phyloP scores from a whole-genome alignment of 2,888 invertebrate species.

The Meiosimyza decipiens region DNA sequence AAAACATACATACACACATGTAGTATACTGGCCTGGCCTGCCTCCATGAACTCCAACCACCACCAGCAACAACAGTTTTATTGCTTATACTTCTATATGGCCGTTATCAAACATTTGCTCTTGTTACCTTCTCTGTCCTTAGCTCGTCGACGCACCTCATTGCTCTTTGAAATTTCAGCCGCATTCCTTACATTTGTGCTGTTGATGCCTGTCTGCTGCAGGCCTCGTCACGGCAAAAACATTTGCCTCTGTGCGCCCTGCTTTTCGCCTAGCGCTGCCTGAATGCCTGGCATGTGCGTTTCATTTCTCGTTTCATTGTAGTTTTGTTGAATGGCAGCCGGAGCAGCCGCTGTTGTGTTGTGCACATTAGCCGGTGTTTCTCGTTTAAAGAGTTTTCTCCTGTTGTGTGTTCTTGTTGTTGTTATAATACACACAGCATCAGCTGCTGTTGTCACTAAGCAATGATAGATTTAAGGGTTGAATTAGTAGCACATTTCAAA shows the following conservation, averaged over 20 bases:
- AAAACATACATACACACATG: background rate
- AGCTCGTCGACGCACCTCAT: background rate
- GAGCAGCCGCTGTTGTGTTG: background rate
- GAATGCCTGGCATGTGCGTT: conserved; percentile 20
- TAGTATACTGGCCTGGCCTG: background rate
- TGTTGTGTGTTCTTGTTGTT: background rate
- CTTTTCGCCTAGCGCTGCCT: background rate
- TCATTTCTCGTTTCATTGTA: too few relatives aligned
- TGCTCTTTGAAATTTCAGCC: background rate
- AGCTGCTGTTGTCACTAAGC: conserved; percentile 24
- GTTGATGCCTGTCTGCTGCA: conserved; percentile 6
- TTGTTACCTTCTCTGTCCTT: conserved; percentile 29
- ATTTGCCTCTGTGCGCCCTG: conserved; percentile 25
- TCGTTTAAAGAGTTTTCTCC: conserved; percentile 19
- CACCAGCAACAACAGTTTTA: conserved; percentile 17
- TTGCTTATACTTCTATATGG: conserved; percentile 39
- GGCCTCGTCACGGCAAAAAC: conserved; percentile 7
- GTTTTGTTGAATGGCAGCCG: background rate
- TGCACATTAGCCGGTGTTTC: conserved; percentile 17
- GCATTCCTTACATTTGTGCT: conserved; percentile 23
- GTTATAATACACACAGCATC: conserved; percentile 16
- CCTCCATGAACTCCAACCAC: background rate
- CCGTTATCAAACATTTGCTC: conserved; percentile 23
- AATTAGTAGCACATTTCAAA: conserved; percentile 21
- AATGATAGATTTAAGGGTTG: background rate